phyloP scores from a whole-genome alignment of 2,888 invertebrate species.

The Cataglyphis livida region DNA sequence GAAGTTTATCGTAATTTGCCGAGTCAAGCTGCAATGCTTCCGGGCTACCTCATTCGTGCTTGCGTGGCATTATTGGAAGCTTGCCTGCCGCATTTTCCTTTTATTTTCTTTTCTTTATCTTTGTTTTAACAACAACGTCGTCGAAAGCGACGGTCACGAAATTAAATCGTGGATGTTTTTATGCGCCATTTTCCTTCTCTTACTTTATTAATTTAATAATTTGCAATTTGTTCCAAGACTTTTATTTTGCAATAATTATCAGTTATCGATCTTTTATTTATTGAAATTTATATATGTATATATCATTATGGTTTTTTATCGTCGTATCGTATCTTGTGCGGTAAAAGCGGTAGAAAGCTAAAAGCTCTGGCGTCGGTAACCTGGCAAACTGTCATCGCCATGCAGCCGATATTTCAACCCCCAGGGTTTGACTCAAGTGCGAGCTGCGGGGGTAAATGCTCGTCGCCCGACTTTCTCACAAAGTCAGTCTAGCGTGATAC shows the following conservation, averaged over 20 bases:
- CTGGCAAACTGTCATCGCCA: constrained; percentile 28
- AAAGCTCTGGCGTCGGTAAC: constrained; percentile 62
- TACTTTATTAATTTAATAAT: background rate
- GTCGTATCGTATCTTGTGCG: constrained; percentile 14
- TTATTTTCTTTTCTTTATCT: background rate
- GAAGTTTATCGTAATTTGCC: constrained; percentile 42
- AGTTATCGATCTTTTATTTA: background rate
- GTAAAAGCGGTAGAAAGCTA: constrained; percentile 39
- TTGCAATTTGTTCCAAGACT: background rate
- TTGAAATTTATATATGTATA: too few relatives aligned
- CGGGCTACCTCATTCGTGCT: constrained; percentile 1
- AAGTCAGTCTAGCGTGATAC: background rate
- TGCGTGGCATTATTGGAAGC: constrained; percentile 45
- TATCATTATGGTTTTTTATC: too few relatives aligned
- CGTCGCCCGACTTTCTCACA: background rate
- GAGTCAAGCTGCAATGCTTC: constrained; percentile 13
- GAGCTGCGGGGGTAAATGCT: constrained; percentile 38
- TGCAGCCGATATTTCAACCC: constrained; percentile 52
- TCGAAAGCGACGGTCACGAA: background rate
- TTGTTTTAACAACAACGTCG: background rate
- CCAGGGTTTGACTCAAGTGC: constrained; percentile 24
- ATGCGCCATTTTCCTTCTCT: background rate
- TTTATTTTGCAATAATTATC: background rate
- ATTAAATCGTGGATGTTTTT: background rate
- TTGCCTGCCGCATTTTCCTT: background rate